Percentiles rank a stretch among this genome's conserved stretches.
These are phyloP conservation scores for Enteromius afrohamiltoni DNA, from an alignment of 2,797 vertebrate genomes.

Conservation along the genomic window DNA sequence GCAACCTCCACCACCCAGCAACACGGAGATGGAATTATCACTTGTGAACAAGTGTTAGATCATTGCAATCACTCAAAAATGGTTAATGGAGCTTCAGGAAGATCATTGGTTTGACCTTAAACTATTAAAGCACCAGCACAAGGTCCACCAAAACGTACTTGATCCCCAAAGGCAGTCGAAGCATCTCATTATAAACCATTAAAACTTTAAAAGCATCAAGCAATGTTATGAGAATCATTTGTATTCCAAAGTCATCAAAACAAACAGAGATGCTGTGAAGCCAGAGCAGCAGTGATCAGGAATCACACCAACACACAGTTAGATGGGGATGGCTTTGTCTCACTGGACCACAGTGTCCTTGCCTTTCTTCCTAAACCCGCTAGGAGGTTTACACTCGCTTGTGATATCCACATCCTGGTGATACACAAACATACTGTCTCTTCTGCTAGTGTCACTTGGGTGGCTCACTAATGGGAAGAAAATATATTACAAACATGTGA, in stretches of 20 bases:
- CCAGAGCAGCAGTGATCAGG: slow-evolving; percentile 14
- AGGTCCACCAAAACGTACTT: slow-evolving; percentile 14
- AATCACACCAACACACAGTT: slow-evolving; percentile 33
- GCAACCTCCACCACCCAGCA: slow-evolving; percentile 49
- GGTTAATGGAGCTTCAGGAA: neutral
- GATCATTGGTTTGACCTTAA: neutral
- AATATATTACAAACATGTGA: slow-evolving; percentile 71
- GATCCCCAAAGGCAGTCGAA: neutral
- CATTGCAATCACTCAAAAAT: neutral
- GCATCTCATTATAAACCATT: slow-evolving; percentile 16
- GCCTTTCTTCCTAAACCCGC: slow-evolving; percentile 80
- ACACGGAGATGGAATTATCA: slow-evolving; percentile 36
- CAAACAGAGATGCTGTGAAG: slow-evolving; percentile 18
- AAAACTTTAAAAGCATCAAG: slow-evolving; percentile 11
- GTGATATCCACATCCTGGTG: slow-evolving; percentile 88
- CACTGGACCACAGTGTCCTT: slow-evolving; percentile 68
- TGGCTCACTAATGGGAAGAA: slow-evolving; percentile 80
- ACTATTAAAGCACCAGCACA: neutral
- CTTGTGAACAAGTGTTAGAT: slow-evolving; percentile 32
- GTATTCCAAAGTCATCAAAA: slow-evolving; percentile 5
- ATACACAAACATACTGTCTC: slow-evolving; percentile 84
- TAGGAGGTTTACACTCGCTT: slow-evolving; percentile 77
- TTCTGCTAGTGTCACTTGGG: slow-evolving; percentile 69
- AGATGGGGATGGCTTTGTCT: slow-evolving; percentile 17
- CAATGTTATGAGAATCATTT: slow-evolving; percentile 1